Conservation (phyloP, 1,140 invertebrate species). For the Drosophila erecta region DNA sequence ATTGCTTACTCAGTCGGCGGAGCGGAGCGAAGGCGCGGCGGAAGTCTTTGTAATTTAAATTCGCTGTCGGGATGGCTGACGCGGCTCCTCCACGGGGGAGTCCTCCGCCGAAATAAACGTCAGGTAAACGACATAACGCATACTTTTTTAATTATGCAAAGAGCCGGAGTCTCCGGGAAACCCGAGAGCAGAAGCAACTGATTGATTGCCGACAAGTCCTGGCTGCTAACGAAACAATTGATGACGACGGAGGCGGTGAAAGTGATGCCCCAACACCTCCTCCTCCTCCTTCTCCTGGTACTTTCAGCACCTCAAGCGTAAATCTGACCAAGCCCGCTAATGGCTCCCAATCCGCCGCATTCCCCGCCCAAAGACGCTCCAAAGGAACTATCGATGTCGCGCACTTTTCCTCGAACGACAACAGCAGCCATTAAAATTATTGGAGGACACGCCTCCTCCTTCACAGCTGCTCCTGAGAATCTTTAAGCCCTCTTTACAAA, state of each 20-base stretch:
- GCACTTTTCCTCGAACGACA: slow-evolving; percentile 48
- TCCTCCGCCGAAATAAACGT: slow-evolving; percentile 46
- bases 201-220: slow-evolving; percentile 66
- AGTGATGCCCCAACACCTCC: slow-evolving; percentile 7
- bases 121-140: slow-evolving; percentile 65
- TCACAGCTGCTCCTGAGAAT: slow-evolving; percentile 1
- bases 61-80: slow-evolving; percentile 39
- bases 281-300: neutral
- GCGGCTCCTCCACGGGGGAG: slow-evolving; percentile 24
- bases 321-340: slow-evolving; percentile 39
- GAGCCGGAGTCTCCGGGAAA: slow-evolving; percentile 46
- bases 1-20: slow-evolving; percentile 39
- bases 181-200: slow-evolving; percentile 42
- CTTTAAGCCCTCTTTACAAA: slow-evolving; percentile 17
- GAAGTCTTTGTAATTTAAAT: slow-evolving; percentile 56
- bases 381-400: slow-evolving; percentile 48
- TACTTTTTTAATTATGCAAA: slow-evolving; percentile 81
- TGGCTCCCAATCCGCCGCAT: slow-evolving; percentile 26
- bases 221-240: slow-evolving; percentile 55
- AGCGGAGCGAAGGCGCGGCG: slow-evolving; percentile 7
- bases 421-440: slow-evolving; percentile 70
- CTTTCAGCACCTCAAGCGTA: slow-evolving; percentile 18
- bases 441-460: slow-evolving; percentile 4
- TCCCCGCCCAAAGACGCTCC: slow-evolving; percentile 5
- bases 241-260: slow-evolving; percentile 34